Conservation (phyloP, 2,797 vertebrate species). For the Merluccius polli region DNA sequence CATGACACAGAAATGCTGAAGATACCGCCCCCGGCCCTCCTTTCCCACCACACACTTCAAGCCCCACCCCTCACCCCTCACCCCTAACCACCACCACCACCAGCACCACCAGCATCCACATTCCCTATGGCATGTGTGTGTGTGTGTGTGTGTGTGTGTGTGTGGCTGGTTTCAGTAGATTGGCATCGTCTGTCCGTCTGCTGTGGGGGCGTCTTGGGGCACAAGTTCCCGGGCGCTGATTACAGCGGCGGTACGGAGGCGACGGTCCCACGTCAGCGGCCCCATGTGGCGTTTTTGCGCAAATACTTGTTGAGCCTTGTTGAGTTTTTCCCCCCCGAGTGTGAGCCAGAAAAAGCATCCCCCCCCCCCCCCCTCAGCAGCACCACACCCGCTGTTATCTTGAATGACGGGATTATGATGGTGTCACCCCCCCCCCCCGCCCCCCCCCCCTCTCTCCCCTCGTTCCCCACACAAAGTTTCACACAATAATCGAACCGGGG, state of each 20-base stretch:
- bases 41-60: neutral
- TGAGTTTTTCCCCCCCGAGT: neutral
- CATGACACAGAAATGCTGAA: no score
- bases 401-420: neutral
- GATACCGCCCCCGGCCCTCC: no score
- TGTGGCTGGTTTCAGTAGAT: conserved; percentile 40
- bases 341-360: conserved; percentile 39
- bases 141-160: neutral
- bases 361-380: no score
- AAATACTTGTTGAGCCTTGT: neutral
- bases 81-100: neutral
- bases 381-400: neutral
- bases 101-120: neutral
- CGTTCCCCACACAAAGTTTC: no score
- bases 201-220: conserved; percentile 22
- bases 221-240: conserved; percentile 7
- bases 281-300: conserved; percentile 16
- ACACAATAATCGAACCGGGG: neutral
- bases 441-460: neutral
- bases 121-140: neutral
- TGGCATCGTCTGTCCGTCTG: conserved; percentile 35
- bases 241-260: conserved; percentile 14
- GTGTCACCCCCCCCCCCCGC: neutral
- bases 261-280: conserved; percentile 7
- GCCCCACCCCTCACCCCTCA: neutral